Evolutionary conservation across 64 coral and sea anemone genomes (phyloP), one percentile per base, ranked within the genome.

Genomic region (Montipora efflorescens): DNA sequence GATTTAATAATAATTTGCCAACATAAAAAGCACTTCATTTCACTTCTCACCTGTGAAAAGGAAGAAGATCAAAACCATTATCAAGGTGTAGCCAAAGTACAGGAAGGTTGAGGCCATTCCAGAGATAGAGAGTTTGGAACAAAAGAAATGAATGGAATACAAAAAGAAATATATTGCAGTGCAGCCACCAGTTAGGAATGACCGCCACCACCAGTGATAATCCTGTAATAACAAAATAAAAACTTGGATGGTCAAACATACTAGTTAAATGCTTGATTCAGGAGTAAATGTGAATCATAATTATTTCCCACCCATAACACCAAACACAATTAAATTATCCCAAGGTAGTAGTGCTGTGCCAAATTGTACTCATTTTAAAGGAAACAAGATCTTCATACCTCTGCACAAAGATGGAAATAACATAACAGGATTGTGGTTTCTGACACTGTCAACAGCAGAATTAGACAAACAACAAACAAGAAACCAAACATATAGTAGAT

Each of bases 401-500:
- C 98, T 2, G 98, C 98, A 92, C 98, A 96, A 81, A 99, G 95
- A 87, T 99, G 98, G 87, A 96, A 99, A 86, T 99, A 99, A 64
- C 98, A 99, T 19, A 99, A 87, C 44, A 99, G 87, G 12, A 99
- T 88, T 49, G 95, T 90, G 4, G 98, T 99, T 81, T 99, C 98
- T 12, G 98, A 94, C 47, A 99, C 98, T 1, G 98, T 99, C 78
- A 99, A 1, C 23, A 96, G 84, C 71, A 99, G 87, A 71, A 99
- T 99, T 21, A 94, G 48, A 64, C 91, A 99, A 6, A 99, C 98
- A 21, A 96, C 88, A 89, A 99, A 94, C 69, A 99, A 87, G 89
- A 99, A 99, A 48, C 98, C 98, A 94, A 99, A 99, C 98, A 99
- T 99, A 69, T 99, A 99, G 62, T 99, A 99, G 19, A 99, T 99